Base-by-base conservation (phyloP, 2,888 invertebrate species). In the Caenorhabditis imperialis region DNA sequence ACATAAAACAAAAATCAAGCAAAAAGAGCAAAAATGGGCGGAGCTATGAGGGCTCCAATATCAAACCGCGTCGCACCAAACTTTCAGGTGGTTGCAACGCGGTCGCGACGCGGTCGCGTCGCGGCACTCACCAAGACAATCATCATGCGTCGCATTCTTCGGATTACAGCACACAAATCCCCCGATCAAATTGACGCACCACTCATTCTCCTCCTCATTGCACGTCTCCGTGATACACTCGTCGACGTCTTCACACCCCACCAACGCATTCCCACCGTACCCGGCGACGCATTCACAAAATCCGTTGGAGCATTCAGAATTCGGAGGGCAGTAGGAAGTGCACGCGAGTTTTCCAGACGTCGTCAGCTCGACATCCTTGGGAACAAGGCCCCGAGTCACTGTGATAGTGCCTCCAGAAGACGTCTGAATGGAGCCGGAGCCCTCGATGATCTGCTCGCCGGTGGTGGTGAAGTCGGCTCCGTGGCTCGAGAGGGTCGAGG, bases 111-210 rank as follows among this genome's bases (percentile, higher is more conserved):
- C n/a, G n/a, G n/a, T n/a, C n/a, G n/a, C n/a, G n/a, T n/a, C n/a
- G n/a, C n/a, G n/a, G 8, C 3, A 58, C 65, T 14, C n/a, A 78
- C 75, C 75, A 4, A 74, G 5, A 47, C 80, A 80, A 53, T 80
- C 77, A 12, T 62, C 60, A 3, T 80, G 65, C 3, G 81, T 76
- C 3, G 77, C 79, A 57, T 77, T 77, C 3, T 44, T 37, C 16
- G 71, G 67, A 44, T 71, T 65, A 51, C 85, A 78, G 78, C 90
- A 90, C 3, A 77, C 70, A 63, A 87, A 89, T 38, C 84, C 80
- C 0, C 84, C 85, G 22, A 78, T 71, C 20, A 80, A 77, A 67
- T 89, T 88, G 6, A 84, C 78, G 69, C 89, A 89, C 78, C 85
- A 85, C 35, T 78, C 76, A 22, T 77, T 79, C 8, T 61, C 71